A percentile compares a stretch with the other conserved stretches of the same genome.
Conservation (phyloP, 2,113 vertebrate species). For the Acrocephalus arundinaceus region DNA sequence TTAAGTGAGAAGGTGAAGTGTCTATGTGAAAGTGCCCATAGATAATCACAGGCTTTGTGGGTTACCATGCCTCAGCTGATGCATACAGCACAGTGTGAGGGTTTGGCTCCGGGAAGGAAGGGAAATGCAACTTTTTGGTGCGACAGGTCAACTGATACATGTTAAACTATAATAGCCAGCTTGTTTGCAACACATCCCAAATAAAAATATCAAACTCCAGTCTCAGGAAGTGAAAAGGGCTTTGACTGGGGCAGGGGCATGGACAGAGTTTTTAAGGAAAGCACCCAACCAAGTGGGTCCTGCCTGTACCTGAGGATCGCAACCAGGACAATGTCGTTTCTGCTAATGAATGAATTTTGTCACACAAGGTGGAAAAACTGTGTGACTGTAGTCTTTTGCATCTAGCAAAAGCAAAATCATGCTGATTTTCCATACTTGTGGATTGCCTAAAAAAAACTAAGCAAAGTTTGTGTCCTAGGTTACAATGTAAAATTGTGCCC, state of each 20-base stretch:
- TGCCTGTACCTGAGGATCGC: neutral
- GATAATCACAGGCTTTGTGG: neutral
- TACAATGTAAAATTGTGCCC: no score
- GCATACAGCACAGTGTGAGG: neutral
- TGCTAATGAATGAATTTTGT: neutral
- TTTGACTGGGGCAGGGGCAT: rapidly evolving
- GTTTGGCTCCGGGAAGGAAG: neutral
- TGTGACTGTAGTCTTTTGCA: neutral
- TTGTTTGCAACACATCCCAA: neutral
- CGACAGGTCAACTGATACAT: rapidly evolving
- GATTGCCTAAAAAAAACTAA: neutral
- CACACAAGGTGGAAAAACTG: neutral
- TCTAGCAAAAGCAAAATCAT: neutral
- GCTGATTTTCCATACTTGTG: neutral
- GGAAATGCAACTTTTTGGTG: neutral
- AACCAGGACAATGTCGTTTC: rapidly evolving
- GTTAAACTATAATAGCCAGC: neutral
- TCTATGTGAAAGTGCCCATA: neutral
- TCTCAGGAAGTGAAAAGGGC: neutral
- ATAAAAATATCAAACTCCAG: neutral
- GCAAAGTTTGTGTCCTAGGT: no score
- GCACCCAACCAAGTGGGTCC: neutral
- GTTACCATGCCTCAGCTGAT: neutral
- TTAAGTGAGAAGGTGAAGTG: neutral
- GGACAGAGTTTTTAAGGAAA: neutral